Conservation (phyloP, 2,797 vertebrate species). For the Psittacula echo region DNA sequence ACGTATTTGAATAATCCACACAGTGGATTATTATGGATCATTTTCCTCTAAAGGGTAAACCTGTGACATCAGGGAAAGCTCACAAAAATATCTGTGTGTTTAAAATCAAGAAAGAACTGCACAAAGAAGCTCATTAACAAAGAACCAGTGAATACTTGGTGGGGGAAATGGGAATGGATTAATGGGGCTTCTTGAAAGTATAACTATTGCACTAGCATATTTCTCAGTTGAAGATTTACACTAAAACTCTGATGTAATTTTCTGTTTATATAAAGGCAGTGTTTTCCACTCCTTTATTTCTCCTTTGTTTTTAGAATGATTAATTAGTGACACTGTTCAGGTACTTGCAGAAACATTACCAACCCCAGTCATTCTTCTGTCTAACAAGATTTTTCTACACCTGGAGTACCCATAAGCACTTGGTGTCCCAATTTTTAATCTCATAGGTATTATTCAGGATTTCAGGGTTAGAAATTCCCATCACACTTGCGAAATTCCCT, state of each 20-base stretch:
- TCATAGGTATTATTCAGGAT: neutral
- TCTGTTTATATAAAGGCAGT: neutral
- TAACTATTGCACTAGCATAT: neutral
- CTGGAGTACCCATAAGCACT: neutral
- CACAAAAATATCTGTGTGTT: neutral
- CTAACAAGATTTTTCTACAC: neutral
- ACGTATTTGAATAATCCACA: neutral
- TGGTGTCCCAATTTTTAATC: neutral
- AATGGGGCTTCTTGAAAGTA: neutral
- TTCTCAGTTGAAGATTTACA: neutral
- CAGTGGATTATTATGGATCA: neutral
- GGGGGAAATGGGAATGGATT: neutral
- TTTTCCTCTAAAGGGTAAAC: neutral
- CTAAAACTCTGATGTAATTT: neutral
- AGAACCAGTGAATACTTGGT: rapidly evolving
- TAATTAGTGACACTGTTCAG: neutral
- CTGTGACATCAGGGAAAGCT: neutral
- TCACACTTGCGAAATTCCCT: neutral
- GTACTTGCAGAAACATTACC: neutral
- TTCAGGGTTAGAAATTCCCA: neutral
- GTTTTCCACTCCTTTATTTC: neutral
- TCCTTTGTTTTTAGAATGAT: conserved; percentile 10
- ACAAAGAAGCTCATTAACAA: neutral
- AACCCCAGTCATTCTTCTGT: neutral
- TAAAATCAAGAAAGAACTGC: neutral